Evolutionary conservation across 2,888 invertebrate species (phyloP), one percentile per base, ranked within the genome.

Genomic region (Leptogaster cylindrica): DNA sequence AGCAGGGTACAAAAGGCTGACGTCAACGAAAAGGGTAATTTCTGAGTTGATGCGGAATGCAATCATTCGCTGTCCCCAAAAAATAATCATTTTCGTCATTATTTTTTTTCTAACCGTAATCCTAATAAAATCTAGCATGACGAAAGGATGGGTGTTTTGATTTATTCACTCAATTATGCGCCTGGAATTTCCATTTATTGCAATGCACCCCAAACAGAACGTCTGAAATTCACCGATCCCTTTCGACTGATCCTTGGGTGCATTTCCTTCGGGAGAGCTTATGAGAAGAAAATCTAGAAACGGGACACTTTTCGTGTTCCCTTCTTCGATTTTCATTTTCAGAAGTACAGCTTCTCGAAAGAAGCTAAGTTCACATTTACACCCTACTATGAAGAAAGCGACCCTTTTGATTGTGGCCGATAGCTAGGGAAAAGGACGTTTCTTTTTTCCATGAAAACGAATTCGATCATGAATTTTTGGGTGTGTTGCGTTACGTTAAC

Each of bases 151-250:
- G 64, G 69, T 64, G 66, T 63, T 65, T 69, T 69, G 69, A 69
- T 69, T 69, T 69, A 69, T 69, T 66, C 69, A 69, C 66, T 63
- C 69, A 69, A 69, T 69, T 69, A 69, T 69, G 63, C 50, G 66
- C 51, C 36, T 51, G 41, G 63, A 66, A 69, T 69, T 66, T 52
- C 55, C 66, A 46, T 64, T 68, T 66, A 63, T 63, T 51, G 51
- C 39, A 20, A 58, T 52, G 46, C 66, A 69, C 66, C 69, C 55
- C 52, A 16, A 46, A 23, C 50, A 6, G 20, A 10, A 39, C 41
- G 31, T 63, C 14, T 28, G 14, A 2, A 44, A 39, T 36, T 1
- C 31, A 25, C 23, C 52, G 52, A 66, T 31, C 44, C 55, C 66
- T 25, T 36, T 55, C 23, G 31, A 33, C 33, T 16, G 31, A 28